Conservation (phyloP, 1,140 invertebrate species). For the Halesus radiatus region DNA sequence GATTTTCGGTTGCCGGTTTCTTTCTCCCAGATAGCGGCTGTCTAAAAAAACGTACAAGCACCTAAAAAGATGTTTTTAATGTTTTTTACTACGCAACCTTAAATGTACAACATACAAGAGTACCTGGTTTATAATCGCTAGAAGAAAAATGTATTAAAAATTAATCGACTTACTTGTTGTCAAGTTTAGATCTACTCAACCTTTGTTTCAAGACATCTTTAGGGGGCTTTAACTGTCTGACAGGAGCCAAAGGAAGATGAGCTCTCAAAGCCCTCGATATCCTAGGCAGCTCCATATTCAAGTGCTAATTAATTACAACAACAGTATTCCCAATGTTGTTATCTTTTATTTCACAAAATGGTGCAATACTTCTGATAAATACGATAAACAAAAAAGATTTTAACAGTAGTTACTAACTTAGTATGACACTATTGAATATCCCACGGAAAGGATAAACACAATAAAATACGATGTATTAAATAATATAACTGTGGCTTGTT, state of each 20-base stretch:
- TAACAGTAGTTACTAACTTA: not conserved
- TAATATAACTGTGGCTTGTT: too few relatives aligned
- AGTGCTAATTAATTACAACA: not conserved
- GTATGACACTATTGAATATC: not conserved
- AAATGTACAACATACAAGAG: too few relatives aligned
- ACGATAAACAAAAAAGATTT: conserved; percentile 4
- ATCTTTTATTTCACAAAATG: conserved; percentile 24
- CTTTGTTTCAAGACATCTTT: conserved; percentile 42
- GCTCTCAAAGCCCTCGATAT: conserved; percentile 58
- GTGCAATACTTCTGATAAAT: conserved; percentile 10
- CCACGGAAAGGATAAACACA: too few relatives aligned
- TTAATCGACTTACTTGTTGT: conserved; percentile 44
- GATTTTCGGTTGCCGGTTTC: too few relatives aligned
- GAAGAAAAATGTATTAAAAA: too few relatives aligned
- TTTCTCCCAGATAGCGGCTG: too few relatives aligned
- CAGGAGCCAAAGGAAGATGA: conserved; percentile 53
- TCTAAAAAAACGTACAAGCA: too few relatives aligned
- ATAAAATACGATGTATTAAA: too few relatives aligned
- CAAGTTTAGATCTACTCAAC: conserved; percentile 46
- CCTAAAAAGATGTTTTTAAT: too few relatives aligned
- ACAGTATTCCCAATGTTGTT: not conserved
- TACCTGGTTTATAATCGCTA: too few relatives aligned
- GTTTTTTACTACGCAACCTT: too few relatives aligned
- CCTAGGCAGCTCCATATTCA: conserved; percentile 56
- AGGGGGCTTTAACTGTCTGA: conserved; percentile 48